These are phyloP conservation scores for Cryptosula pallasiana DNA, from an alignment of 2,888 invertebrate genomes.

Conservation along the genomic window DNA sequence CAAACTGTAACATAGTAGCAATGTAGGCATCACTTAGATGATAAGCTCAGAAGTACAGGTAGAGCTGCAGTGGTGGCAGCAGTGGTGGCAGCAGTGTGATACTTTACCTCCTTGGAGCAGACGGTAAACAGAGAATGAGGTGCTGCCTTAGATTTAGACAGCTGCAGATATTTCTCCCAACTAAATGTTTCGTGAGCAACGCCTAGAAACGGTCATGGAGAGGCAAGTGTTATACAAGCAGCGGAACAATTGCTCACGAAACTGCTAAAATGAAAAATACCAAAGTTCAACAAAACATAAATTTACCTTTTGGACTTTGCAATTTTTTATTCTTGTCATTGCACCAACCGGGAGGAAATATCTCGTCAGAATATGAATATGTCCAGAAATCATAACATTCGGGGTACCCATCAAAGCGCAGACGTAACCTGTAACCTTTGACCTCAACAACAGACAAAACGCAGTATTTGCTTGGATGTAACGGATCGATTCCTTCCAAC, in stretches of 20 bases:
- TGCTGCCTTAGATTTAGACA: conserved; percentile 69
- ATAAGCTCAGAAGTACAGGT: too few species aligned
- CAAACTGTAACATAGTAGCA: not conserved
- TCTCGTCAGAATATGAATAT: conserved; percentile 80
- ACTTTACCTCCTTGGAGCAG: not conserved
- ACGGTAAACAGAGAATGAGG: conserved; percentile 66
- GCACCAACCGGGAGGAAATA: conserved; percentile 92
- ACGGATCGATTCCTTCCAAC: conserved; percentile 87
- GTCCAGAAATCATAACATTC: conserved; percentile 88
- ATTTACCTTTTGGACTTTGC: conserved; percentile 69
- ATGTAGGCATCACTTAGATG: too few species aligned
- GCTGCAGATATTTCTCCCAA: conserved; percentile 77
- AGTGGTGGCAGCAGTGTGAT: too few species aligned
- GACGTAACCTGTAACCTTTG: conserved; percentile 73
- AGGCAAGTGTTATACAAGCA: too few species aligned
- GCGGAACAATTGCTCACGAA: too few species aligned
- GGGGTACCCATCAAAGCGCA: conserved; percentile 87
- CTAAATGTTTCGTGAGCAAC: conserved; percentile 60
- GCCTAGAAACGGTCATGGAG: too few species aligned
- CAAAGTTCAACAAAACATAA: too few species aligned
- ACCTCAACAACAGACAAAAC: conserved; percentile 73
- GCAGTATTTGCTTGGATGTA: conserved; percentile 81
- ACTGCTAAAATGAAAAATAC: too few species aligned
- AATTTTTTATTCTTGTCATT: conserved; percentile 73
- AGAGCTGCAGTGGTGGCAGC: too few species aligned